phyloP scores from a whole-genome alignment of 2,113 vertebrate genomes.

The Mus spicilegus region DNA sequence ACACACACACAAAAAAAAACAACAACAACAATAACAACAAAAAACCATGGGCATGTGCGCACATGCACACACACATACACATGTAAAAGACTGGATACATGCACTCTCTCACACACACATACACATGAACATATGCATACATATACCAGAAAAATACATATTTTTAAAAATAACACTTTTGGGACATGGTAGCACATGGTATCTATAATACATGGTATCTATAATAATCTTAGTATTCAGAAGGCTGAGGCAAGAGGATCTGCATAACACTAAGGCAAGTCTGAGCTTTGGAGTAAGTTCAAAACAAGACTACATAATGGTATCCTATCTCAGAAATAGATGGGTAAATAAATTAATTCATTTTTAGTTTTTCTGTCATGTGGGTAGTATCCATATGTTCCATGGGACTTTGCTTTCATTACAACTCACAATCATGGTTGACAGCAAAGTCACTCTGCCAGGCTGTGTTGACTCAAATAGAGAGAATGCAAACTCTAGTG shows the following conservation, averaged over 20 bases:
- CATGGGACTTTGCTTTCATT: background rate
- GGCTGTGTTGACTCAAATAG: accelerated
- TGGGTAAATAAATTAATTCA: background rate
- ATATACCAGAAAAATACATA: background rate
- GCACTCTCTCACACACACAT: background rate
- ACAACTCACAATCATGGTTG: background rate
- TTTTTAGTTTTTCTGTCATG: background rate
- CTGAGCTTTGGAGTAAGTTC: background rate
- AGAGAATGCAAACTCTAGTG: background rate
- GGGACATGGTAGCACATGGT: background rate
- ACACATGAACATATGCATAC: background rate
- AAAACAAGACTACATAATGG: background rate
- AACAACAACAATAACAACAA: too few species aligned
- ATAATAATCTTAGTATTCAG: background rate
- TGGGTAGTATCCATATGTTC: background rate
- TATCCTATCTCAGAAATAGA: background rate
- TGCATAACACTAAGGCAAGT: background rate
- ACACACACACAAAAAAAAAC: background rate
- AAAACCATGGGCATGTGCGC: background rate
- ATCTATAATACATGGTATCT: background rate
- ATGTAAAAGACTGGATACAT: too few species aligned
- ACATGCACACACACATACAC: background rate
- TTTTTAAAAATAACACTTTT: background rate
- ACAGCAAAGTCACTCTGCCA: background rate
- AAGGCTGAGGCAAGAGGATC: background rate